Conservation (phyloP, 2,113 vertebrate species). For the Strix uralensis region DNA sequence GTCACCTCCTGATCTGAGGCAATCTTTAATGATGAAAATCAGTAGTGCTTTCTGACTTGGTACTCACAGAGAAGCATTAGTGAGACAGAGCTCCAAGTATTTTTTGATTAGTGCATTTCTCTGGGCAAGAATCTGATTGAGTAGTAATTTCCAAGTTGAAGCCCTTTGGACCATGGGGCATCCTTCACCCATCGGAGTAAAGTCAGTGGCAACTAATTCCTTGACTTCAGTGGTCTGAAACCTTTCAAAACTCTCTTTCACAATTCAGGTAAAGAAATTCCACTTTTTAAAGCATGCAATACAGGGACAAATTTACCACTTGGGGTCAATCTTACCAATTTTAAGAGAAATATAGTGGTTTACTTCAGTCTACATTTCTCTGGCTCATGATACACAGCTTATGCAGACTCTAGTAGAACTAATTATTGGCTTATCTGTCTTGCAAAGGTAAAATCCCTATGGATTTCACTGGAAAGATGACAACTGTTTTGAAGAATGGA, state of each 20-base stretch:
- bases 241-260: neutral
- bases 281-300: neutral
- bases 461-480: neutral
- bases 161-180: neutral
- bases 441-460: neutral
- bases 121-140: neutral
- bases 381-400: neutral
- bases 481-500: neutral
- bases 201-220: neutral
- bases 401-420: neutral
- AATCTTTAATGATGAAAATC: constrained; percentile 28
- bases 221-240: neutral
- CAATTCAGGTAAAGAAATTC: neutral
- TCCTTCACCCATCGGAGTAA: neutral
- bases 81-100: neutral
- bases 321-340: neutral
- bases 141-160: constrained; percentile 36
- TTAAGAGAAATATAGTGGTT: neutral
- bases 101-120: constrained; percentile 32
- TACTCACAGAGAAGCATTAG: constrained; percentile 2
- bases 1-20: constrained; percentile 17
- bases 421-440: neutral
- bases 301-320: neutral
- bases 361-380: neutral
- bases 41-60: constrained; percentile 1